phyloP scores from a whole-genome alignment of 2,797 vertebrate genomes.

The Channallabes apus region DNA sequence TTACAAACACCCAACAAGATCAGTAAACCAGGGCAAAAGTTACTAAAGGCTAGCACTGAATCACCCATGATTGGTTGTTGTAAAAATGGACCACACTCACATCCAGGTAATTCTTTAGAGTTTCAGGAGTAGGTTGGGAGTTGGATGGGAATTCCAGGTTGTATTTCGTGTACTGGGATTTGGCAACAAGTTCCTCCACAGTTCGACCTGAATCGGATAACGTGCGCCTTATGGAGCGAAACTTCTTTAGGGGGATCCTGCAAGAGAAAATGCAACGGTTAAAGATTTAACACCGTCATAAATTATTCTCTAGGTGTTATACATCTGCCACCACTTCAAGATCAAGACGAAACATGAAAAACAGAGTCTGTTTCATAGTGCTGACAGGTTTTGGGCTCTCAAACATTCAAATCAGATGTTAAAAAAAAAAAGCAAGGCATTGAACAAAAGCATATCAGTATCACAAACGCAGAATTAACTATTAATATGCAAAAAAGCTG shows the following conservation, averaged over 20 bases:
- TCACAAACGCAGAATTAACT: not conserved
- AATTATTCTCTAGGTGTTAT: too few relatives aligned
- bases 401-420: too few relatives aligned
- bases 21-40: slow-evolving; percentile 28
- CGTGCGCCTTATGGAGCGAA: slow-evolving; percentile 84
- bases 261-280: not conserved
- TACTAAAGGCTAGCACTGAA: slow-evolving; percentile 24
- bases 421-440: not conserved
- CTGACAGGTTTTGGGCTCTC: not conserved
- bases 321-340: not conserved
- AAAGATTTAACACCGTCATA: not conserved
- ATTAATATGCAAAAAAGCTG: not conserved
- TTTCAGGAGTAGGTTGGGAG: slow-evolving; percentile 82
- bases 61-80: not conserved
- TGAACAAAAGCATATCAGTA: not conserved
- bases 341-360: not conserved
- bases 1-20: slow-evolving; percentile 32
- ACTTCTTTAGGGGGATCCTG: slow-evolving; percentile 91
- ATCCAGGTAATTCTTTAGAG: slow-evolving; percentile 93
- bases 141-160: slow-evolving; percentile 71
- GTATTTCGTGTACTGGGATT: slow-evolving; percentile 76
- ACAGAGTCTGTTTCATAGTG: not conserved
- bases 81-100: slow-evolving; percentile 72
- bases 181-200: slow-evolving; percentile 73
- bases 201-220: slow-evolving; percentile 74